phyloP scores from a whole-genome alignment of 1,140 invertebrate species.

The Tetraneura akinire region DNA sequence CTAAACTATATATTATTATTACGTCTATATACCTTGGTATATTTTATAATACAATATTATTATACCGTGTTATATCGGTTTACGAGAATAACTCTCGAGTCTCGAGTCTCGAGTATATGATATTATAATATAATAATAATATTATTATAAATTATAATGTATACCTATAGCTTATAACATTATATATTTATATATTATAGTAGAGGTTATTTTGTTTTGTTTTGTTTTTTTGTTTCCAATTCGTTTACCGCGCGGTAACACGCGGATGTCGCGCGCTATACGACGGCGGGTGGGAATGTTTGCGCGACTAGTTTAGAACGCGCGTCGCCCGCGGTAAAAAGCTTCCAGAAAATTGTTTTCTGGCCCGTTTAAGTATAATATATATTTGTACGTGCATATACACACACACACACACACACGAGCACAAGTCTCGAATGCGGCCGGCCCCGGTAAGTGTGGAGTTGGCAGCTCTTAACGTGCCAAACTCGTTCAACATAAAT shows the following conservation, averaged over 20 bases:
- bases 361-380: constrained; percentile 17
- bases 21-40: neutral
- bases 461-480: constrained; percentile 49
- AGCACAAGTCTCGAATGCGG: neutral
- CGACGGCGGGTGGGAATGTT: neutral
- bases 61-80: too few relatives aligned
- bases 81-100: too few relatives aligned
- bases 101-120: too few relatives aligned
- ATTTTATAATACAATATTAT: too few relatives aligned
- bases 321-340: neutral
- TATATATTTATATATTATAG: too few relatives aligned
- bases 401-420: neutral
- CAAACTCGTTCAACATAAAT: constrained; percentile 50
- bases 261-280: neutral
- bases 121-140: too few relatives aligned
- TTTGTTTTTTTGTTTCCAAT: constrained; percentile 45
- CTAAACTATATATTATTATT: too few relatives aligned
- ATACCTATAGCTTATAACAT: too few relatives aligned
- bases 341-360: constrained; percentile 47
- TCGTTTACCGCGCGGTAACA: constrained; percentile 16
- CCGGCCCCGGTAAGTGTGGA: constrained; percentile 26
- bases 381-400: neutral
- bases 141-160: too few relatives aligned
- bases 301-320: neutral
- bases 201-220: neutral